A percentile compares a stretch with the other conserved stretches of the same genome.
These are phyloP conservation scores for Lepidurus arcticus DNA, from an alignment of 1,140 invertebrate species.

Conservation along the genomic window DNA sequence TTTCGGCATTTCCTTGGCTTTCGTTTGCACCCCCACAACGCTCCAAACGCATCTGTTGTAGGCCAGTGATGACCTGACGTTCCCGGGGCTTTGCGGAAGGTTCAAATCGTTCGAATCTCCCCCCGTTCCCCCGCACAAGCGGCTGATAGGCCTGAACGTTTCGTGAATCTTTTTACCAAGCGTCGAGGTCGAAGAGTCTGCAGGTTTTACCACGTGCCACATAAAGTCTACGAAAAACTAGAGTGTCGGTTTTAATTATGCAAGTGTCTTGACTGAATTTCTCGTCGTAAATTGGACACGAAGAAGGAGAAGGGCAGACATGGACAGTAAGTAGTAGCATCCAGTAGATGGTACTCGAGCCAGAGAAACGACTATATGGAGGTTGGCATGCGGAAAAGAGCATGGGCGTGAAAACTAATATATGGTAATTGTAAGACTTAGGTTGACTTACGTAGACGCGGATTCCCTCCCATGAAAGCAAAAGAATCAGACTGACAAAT, in stretches of 20 bases:
- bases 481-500: background rate
- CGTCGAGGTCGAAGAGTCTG: background rate
- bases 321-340: too few species aligned
- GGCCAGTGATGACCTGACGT: background rate
- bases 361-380: background rate
- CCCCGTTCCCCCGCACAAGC: background rate
- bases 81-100: background rate
- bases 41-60: background rate
- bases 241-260: background rate
- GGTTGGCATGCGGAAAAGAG: background rate
- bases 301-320: background rate
- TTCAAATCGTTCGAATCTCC: background rate
- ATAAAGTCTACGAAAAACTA: background rate
- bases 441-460: background rate
- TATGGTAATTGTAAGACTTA: conserved; percentile 22
- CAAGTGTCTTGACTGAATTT: background rate
- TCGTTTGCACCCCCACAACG: background rate
- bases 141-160: too few species aligned
- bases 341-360: background rate
- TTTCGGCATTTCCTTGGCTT: background rate
- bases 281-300: background rate
- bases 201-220: background rate
- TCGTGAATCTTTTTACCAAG: too few species aligned
- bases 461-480: background rate
- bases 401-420: background rate